Conservation (phyloP, 2,888 invertebrate genomes). For the Tuberolachnus salignus region DNA sequence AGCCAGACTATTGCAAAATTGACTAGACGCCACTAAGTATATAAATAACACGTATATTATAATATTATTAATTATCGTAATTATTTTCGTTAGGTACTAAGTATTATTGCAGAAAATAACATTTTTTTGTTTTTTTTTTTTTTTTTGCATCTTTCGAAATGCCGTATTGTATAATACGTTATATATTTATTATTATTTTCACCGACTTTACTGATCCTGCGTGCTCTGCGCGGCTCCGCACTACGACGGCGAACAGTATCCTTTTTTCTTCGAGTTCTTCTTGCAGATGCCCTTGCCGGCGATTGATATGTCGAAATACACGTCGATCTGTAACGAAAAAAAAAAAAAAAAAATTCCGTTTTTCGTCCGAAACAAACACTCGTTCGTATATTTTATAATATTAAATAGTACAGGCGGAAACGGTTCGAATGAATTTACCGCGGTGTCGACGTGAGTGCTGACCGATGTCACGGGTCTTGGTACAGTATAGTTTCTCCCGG, state of each 20-base stretch:
- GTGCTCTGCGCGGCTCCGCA: no score
- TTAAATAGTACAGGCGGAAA: not conserved
- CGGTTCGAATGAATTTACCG: constrained; percentile 15
- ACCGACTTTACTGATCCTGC: no score
- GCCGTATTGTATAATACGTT: no score
- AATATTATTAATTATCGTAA: no score
- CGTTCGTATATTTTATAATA: not conserved
- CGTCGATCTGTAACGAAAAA: constrained; percentile 30
- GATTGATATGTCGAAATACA: constrained; percentile 46
- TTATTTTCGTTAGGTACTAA: no score
- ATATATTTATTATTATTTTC: no score
- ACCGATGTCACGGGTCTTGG: constrained; percentile 43
- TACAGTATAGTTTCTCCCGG: constrained; percentile 14
- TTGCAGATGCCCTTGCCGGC: constrained; percentile 40
- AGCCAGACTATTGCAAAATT: no score
- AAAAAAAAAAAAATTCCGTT: not conserved
- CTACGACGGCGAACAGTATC: constrained; percentile 18
- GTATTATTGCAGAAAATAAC: no score
- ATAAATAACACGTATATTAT: no score
- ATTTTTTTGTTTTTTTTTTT: no score
- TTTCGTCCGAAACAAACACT: not conserved
- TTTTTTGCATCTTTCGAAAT: no score
- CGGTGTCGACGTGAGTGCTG: constrained; percentile 9
- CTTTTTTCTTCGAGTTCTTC: constrained; percentile 15
- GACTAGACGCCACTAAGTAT: no score